A percentile compares a stretch with the other conserved stretches of the same genome.
phyloP scores from a whole-genome alignment of 2,113 vertebrate genomes.

The Carassius auratus region DNA sequence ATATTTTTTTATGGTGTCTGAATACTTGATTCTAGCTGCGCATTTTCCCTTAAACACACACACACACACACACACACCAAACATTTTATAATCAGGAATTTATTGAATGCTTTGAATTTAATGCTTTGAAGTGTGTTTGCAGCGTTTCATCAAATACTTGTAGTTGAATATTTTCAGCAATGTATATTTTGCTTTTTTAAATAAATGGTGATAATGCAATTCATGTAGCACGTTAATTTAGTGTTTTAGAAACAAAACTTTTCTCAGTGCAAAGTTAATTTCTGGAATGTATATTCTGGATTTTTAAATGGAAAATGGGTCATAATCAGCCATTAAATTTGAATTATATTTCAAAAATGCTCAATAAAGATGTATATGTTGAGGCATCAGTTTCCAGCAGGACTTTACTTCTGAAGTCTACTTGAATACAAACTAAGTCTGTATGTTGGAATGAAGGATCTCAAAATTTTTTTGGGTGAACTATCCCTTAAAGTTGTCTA shows the following conservation, averaged over 20 bases:
- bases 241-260: not conserved
- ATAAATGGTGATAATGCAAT: not conserved
- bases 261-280: not conserved
- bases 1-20: too few relatives aligned
- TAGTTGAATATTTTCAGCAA: not conserved
- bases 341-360: not conserved
- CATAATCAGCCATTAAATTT: not conserved
- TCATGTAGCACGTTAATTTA: not conserved
- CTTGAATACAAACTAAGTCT: not conserved
- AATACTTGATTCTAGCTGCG: too few relatives aligned
- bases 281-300: constrained; percentile 17
- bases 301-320: not conserved
- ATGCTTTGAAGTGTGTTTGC: not conserved
- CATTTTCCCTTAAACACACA: not conserved
- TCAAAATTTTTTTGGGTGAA: not conserved
- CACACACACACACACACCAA: not conserved
- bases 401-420: not conserved
- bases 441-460: not conserved
- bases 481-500: not conserved
- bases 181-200: not conserved
- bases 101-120: constrained; percentile 13
- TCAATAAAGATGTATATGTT: not conserved
- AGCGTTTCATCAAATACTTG: not conserved
- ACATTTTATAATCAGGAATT: not conserved
- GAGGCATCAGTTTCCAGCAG: not conserved